Base-by-base conservation (phyloP, 2,113 vertebrate genomes). In the Corythornis madagascariensis region DNA sequence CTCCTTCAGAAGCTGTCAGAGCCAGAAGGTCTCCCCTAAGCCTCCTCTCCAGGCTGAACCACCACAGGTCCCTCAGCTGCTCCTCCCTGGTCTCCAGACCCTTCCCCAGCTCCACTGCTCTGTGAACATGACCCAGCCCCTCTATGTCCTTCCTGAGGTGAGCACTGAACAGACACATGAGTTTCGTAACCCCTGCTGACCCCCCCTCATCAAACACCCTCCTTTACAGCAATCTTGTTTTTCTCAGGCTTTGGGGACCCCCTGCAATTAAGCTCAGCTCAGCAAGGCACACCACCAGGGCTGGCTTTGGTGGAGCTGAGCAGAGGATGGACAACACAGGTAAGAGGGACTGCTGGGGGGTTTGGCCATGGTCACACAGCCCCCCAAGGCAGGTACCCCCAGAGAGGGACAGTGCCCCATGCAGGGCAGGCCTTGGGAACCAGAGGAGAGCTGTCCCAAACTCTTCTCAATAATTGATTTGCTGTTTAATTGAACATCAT, bases 401-500 rank as follows among this genome's bases (percentile, higher is more conserved):
- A 4, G 40, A 69, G 75, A 63, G 59, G 75, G 95, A 86, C 31
- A 21, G 74, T 92, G 94, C 67, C 91, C 65, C 92, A 93, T 93
- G 83, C 82, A 79, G 96, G 95, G 57, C 93, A 92, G 0, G 0
- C 5, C 2, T 42, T 55, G 13, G 29, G 66, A 66, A 59, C 95
- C 38, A 38, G 38, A 38, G 38, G 38, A 93, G 97, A 97, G 96
- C 97, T 98, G 98, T 99, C 98, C 98, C 93, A 99, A 99, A 98
- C 98, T 98, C 98, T 99, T 99, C 98, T 99, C 99, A 99, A 99
- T 99, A 99, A 99, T 99, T 99, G 99, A 99, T 99, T 99, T 97
- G 98, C 98, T 98, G 93, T 98, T 99, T 99, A 99, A 99, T 99
- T 99, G 99, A 99, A 99, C 99, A 99, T 98, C 99, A 98, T 98